A percentile compares a stretch with the other conserved stretches of the same genome.
Evolutionary conservation across 2,888 invertebrate species (phyloP).

Genomic region (Hirtodrosophila histrioides): DNA sequence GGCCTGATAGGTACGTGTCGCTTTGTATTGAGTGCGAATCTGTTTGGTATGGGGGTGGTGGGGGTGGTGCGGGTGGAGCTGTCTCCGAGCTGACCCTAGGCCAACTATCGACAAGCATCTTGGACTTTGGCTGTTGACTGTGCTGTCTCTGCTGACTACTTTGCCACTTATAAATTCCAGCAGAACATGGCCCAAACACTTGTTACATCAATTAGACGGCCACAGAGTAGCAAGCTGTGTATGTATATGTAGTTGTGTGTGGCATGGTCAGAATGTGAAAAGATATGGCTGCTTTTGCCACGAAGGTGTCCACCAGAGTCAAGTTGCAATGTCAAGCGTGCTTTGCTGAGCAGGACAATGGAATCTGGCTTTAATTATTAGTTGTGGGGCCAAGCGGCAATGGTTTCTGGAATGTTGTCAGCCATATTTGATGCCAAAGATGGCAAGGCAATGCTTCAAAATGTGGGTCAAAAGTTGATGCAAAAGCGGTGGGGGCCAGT

Average conservation of each 20-base stretch:
- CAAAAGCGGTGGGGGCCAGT: not conserved
- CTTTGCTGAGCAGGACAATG: conserved; percentile 44
- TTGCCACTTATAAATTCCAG: conserved; percentile 79
- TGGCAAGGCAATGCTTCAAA: conserved; percentile 1
- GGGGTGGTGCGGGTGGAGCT: conserved; percentile 20
- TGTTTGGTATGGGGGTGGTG: conserved; percentile 20
- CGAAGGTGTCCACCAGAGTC: conserved; percentile 59
- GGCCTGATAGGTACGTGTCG: conserved; percentile 62
- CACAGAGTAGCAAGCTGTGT: conserved; percentile 53
- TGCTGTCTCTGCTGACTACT: conserved; percentile 67
- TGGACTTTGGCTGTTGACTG: conserved; percentile 65
- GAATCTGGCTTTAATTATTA: conserved; percentile 58
- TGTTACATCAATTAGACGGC: conserved; percentile 83
- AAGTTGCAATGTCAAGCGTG: conserved; percentile 53
- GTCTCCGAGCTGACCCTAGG: conserved; percentile 48
- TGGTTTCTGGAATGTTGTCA: conserved; percentile 21
- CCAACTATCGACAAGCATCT: conserved; percentile 75
- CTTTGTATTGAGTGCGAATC: conserved; percentile 73
- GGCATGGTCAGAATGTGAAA: conserved; percentile 54
- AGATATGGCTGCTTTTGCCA: conserved; percentile 54
- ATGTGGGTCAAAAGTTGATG: conserved; percentile 18
- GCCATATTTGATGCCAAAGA: conserved; percentile 17
- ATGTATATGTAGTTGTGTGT: conserved; percentile 21
- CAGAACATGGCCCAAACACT: conserved; percentile 82
- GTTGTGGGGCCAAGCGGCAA: conserved; percentile 35